Percentiles rank a stretch among this genome's conserved stretches.
phyloP scores from a whole-genome alignment of 1,140 invertebrate species.

The Sinonovacula constricta region DNA sequence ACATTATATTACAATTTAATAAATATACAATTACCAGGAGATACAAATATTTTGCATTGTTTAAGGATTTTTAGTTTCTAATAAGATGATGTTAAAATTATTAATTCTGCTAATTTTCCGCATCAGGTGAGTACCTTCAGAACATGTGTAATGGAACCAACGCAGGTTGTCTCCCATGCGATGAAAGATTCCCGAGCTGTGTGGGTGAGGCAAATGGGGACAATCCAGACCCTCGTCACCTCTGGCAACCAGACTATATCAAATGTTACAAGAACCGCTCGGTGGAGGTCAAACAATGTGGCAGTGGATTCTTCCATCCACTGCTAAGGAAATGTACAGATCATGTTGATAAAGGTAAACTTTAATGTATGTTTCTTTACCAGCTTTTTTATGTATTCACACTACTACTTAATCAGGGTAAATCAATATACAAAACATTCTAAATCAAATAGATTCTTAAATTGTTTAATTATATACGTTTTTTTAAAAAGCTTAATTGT shows the following conservation, averaged over 20 bases:
- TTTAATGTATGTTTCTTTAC: neutral
- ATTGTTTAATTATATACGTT: too few species aligned
- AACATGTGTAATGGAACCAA: slow-evolving; percentile 50
- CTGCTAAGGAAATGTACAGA: slow-evolving; percentile 37
- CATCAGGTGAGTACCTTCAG: slow-evolving; percentile 55
- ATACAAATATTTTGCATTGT: neutral
- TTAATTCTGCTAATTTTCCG: neutral
- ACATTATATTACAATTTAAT: neutral
- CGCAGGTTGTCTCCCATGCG: slow-evolving; percentile 48
- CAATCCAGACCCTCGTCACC: slow-evolving; percentile 15
- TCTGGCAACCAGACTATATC: slow-evolving; percentile 40
- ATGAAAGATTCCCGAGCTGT: slow-evolving; percentile 51
- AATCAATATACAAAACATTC: too few species aligned
- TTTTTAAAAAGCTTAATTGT: too few species aligned
- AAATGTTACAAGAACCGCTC: slow-evolving; percentile 52
- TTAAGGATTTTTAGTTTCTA: slow-evolving; percentile 1
- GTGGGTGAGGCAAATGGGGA: slow-evolving; percentile 43
- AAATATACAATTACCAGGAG: neutral
- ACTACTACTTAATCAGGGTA: too few species aligned
- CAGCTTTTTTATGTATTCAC: neutral
- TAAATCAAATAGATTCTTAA: too few species aligned
- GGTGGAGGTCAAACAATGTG: slow-evolving; percentile 42
- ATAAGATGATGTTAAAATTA: too few species aligned
- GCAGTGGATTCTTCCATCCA: slow-evolving; percentile 46
- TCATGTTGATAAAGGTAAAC: slow-evolving; percentile 43